These are phyloP conservation scores for Dendrolimus kikuchii DNA, from an alignment of 1,140 invertebrate species.

Conservation along the genomic window DNA sequence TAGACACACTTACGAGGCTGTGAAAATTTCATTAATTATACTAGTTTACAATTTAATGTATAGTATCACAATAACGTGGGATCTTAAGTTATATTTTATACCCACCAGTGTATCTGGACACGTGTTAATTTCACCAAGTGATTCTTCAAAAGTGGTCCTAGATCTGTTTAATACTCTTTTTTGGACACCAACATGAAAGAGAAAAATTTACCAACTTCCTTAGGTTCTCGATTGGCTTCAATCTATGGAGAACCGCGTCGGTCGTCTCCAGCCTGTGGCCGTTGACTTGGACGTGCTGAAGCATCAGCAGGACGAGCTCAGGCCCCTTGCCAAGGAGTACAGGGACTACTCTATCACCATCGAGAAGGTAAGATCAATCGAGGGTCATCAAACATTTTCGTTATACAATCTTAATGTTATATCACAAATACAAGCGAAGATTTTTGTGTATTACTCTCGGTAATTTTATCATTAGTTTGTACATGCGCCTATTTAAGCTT, in stretches of 20 bases:
- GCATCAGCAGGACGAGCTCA: constrained; percentile 88
- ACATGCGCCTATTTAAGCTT: too few species aligned
- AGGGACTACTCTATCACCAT: constrained; percentile 88
- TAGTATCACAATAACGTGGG: too few species aligned
- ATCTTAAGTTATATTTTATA: too few species aligned
- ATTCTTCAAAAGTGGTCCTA: too few species aligned
- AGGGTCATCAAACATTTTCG: too few species aligned
- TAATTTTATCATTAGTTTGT: neutral
- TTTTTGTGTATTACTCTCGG: neutral
- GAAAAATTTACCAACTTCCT: neutral
- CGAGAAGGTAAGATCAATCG: constrained; percentile 77
- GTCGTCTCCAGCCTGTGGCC: constrained; percentile 85
- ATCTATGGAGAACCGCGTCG: constrained; percentile 82
- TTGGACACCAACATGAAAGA: too few species aligned
- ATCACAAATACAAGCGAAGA: neutral
- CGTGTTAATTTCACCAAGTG: too few species aligned
- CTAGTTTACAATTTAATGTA: too few species aligned
- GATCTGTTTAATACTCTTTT: too few species aligned
- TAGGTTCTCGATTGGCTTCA: constrained; percentile 88
- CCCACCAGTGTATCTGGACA: too few species aligned
- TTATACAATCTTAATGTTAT: too few species aligned
- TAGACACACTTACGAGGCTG: neutral
- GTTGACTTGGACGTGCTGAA: constrained; percentile 89
- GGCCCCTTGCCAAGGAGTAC: constrained; percentile 92
- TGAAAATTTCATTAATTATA: constrained; percentile 1